Evolutionary conservation across 2,888 invertebrate genomes (phyloP), one percentile per base, ranked within the genome.

Genomic region (Imbricaverruca yamaguchii): DNA sequence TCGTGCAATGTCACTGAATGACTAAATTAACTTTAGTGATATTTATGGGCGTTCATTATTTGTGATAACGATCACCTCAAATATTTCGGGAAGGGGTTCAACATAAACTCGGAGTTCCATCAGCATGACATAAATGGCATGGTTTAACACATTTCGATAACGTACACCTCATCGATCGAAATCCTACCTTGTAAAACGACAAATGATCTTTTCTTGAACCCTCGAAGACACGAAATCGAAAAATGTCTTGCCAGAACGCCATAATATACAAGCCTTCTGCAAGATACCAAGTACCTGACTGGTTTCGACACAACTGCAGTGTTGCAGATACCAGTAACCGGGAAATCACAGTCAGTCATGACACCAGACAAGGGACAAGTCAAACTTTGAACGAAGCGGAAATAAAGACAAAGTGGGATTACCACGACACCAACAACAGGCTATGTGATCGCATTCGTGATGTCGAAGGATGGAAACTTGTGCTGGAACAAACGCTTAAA

Each of bases 231-330:
- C 11, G 59, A 69, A 39, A 69, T 39, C 12, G 8, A 10, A 69
- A 6, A 55, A 74, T 74, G 74, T 74, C 74, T 8, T 59, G 59
- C 7, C 59, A 59, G 15, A 59, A 1, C 15, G 74, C 74, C 1
- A 74, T 74, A 10, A 55, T 74, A 21, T 74, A 74, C 55, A 74
- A 74, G 21, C 74, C 74, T 10, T 74, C 74, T 18, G 74, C 74
- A 21, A 74, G 74, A 74, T 74, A 74, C 55, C 74, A 74, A 74
- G 55, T 74, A 23, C 74, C 74, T 3, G 74, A 74, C 53, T 74
- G 74, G 74, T 74, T 74, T 21, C 18, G 74, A n/a, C 74, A 74
- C 55, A 74, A 74, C 74, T 74, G 74, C 21, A 74, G 53, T 74
- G 74, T 74, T 39, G 53, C 74, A 21, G 74, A 74, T 15, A 74